These are phyloP conservation scores for Harpagoxenus sublaevis DNA, from an alignment of 2,888 invertebrate genomes.

Conservation along the genomic window DNA sequence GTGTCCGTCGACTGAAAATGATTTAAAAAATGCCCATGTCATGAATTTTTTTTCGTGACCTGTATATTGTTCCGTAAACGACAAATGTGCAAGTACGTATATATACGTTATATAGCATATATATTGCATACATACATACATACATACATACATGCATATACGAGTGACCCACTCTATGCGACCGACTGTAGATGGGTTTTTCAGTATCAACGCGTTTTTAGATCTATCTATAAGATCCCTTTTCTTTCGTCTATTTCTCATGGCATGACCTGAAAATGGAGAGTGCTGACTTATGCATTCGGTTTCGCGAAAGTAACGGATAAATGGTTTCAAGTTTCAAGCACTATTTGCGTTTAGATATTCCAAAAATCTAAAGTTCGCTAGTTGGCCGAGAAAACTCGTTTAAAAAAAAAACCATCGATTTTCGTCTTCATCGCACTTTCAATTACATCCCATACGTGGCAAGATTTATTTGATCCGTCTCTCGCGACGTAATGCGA, in stretches of 20 bases:
- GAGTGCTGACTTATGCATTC: neutral
- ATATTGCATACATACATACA: no score
- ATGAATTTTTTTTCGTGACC: constrained; percentile 19
- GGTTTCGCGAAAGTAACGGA: neutral
- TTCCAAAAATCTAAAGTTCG: neutral
- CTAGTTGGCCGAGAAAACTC: neutral
- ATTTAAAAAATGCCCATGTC: constrained; percentile 54
- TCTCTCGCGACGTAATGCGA: neutral
- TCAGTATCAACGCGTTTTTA: constrained; percentile 29
- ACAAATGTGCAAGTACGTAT: neutral
- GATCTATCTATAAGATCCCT: neutral
- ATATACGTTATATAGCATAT: neutral
- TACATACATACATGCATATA: neutral
- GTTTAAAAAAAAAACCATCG: neutral
- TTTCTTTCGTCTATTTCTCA: neutral
- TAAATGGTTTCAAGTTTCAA: neutral
- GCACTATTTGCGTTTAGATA: neutral
- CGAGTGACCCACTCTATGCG: neutral
- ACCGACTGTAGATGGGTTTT: constrained; percentile 15
- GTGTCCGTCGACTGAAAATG: constrained; percentile 47
- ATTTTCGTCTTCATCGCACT: neutral
- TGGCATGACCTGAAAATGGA: neutral
- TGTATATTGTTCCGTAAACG: constrained; percentile 28
- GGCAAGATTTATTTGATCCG: constrained; percentile 25
- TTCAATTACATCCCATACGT: neutral